These are phyloP conservation scores for Dicyrtoma fusca DNA, from an alignment of 2,888 invertebrate species.

Conservation along the genomic window DNA sequence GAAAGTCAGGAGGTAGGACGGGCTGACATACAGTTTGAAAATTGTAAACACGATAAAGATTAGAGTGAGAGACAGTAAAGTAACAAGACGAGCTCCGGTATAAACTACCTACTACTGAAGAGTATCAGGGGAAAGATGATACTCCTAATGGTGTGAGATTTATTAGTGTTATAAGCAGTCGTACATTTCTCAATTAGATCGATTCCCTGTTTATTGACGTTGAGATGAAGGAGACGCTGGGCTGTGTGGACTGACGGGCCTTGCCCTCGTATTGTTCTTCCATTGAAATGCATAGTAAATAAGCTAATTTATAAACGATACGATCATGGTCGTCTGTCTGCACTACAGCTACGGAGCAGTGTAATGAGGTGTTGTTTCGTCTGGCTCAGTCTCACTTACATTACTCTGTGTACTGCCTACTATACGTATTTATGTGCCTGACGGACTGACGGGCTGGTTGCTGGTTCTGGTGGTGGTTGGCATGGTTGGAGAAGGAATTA, in stretches of 20 bases:
- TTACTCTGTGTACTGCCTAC: too few relatives aligned
- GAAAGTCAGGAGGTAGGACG: too few relatives aligned
- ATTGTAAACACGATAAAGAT: too few relatives aligned
- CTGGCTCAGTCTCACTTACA: too few relatives aligned
- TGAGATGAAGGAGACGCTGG: neutral
- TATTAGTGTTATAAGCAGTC: conserved; percentile 8
- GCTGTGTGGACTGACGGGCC: neutral
- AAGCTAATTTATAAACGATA: neutral
- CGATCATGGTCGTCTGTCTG: neutral
- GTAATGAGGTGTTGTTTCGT: neutral
- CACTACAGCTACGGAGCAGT: too few relatives aligned
- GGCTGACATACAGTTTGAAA: too few relatives aligned
- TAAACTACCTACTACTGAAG: too few relatives aligned
- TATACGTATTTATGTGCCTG: too few relatives aligned
- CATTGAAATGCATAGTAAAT: conserved; percentile 7
- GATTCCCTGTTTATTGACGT: conserved; percentile 1
- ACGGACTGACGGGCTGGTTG: too few relatives aligned
- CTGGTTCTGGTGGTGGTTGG: too few relatives aligned
- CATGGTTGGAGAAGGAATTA: neutral
- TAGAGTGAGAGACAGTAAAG: too few relatives aligned
- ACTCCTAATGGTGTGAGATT: conserved; percentile 11
- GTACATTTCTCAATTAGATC: neutral
- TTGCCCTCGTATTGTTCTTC: conserved; percentile 9
- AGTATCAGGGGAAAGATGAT: neutral
- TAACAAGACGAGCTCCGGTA: too few relatives aligned